Conservation (phyloP, 2,888 invertebrate genomes). For the Sinotaia quadrata region DNA sequence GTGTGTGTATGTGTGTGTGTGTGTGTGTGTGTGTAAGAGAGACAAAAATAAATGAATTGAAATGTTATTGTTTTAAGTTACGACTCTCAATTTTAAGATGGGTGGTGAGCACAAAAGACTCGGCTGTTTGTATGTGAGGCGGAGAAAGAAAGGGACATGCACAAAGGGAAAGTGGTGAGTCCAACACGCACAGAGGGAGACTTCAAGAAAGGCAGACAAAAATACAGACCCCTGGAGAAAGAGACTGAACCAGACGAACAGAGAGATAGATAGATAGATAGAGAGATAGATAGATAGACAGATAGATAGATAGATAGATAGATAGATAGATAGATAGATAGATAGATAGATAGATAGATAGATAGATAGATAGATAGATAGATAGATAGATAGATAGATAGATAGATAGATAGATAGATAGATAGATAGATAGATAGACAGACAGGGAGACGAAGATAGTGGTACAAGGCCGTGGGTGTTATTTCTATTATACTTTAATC, state of each 20-base stretch:
- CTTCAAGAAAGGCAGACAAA: neutral
- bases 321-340: slow-evolving; percentile 4
- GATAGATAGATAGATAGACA: neutral
- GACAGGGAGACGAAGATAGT: slow-evolving; percentile 2
- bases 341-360: neutral
- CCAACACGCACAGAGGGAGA: neutral
- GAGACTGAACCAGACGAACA: neutral
- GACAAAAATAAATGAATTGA: too few relatives aligned
- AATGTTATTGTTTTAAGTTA: too few relatives aligned
- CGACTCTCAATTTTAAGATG: too few relatives aligned
- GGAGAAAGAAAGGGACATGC: neutral
- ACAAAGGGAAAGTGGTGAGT: neutral
- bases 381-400: neutral
- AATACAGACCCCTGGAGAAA: neutral
- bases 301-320: too few relatives aligned
- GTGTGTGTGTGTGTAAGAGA: too few relatives aligned
- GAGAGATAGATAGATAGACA: too few relatives aligned
- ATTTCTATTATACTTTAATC: too few relatives aligned
- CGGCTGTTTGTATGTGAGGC: too few relatives aligned
- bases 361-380: slow-evolving; percentile 6
- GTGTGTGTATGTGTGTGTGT: too few relatives aligned
- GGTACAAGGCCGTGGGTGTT: neutral
- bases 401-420: slow-evolving; percentile 8
- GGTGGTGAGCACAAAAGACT: too few relatives aligned
- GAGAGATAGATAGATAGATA: too few relatives aligned